Base-by-base conservation (phyloP, 2,113 vertebrate species). In the Acanthisitta chloris region DNA sequence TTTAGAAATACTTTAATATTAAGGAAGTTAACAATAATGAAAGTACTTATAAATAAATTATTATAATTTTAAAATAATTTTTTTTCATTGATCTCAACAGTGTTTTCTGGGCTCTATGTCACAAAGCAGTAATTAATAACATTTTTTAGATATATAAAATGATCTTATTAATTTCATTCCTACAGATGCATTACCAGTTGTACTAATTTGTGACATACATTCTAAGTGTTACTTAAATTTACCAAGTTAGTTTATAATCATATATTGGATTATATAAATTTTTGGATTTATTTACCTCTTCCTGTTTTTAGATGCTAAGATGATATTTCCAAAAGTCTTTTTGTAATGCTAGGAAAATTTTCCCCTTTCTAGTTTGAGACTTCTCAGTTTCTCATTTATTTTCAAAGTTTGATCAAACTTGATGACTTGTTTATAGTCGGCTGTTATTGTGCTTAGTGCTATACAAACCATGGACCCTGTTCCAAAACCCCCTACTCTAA, bases 351-450 rank as follows among this genome's bases (percentile, higher is more conserved):
- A 74, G 48, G 21, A 90, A 76, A 87, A 80, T 42, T 95, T 89
- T 76, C 48, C 17, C 4, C 11, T 86, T 5, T 87, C 84, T 94
- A 48, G 66, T 91, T 81, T 69, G 49, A 71, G 45, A 45, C 17
- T 72, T 92, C 46, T 84, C 42, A 77, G 26, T 33, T 90, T 80
- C 29, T 90, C 29, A 77, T 80, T 92, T 88, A 61, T 81, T 73
- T 59, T 36, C 64, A 43, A 61, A 87, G 45, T 92, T 43, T 94
- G 94, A 94, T 94, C 74, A 92, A 80, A 88, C 45, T 65, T 81
- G 81, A 94, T 96, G 87, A 85, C 62, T 96, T 93, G 88, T 94
- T 92, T 96, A 88, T 76, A 80, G 57, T 33, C 76, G 58, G 18
- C 16, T 90, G 51, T 73, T 92, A 83, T 66, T 95, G 62, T 90